Evolutionary conservation across 2,888 invertebrate species (phyloP).

Genomic region (Ophion obscuratus): DNA sequence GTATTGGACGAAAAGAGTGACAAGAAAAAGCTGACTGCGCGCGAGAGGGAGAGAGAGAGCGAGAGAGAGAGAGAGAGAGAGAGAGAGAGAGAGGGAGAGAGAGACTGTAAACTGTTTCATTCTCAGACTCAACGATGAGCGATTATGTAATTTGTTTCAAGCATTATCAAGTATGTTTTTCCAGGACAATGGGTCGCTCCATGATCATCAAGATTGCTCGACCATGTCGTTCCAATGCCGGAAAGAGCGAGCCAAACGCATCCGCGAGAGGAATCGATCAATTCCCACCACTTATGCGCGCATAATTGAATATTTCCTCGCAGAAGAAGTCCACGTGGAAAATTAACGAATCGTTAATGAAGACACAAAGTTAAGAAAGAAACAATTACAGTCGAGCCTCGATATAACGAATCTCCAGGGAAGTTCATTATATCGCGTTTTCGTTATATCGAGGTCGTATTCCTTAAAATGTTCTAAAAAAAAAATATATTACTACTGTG

Average conservation of each 20-base stretch:
- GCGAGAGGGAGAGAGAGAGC: not conserved
- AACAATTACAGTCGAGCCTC: no score
- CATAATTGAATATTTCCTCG: conserved; percentile 1
- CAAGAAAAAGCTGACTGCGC: not conserved
- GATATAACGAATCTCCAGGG: no score
- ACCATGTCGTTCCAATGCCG: conserved; percentile 45
- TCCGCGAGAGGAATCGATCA: conserved; percentile 9
- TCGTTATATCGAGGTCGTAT: no score
- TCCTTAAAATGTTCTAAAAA: no score
- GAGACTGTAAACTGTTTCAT: not conserved
- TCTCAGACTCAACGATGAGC: conserved; percentile 9
- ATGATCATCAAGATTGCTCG: conserved; percentile 39
- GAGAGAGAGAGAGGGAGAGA: not conserved
- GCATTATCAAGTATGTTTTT: conserved; percentile 31
- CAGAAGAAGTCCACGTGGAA: not conserved
- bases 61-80: not conserved
- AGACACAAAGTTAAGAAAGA: no score
- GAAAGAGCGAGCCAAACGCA: conserved; percentile 20
- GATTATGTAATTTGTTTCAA: conserved; percentile 60
- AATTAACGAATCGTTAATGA: not conserved
- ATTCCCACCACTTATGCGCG: not conserved
- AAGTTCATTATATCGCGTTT: no score
- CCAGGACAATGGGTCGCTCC: conserved; percentile 53
- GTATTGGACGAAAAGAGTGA: not conserved
- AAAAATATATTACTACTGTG: no score